Conservation (phyloP, 1,140 invertebrate genomes). For the Prorops nasuta region DNA sequence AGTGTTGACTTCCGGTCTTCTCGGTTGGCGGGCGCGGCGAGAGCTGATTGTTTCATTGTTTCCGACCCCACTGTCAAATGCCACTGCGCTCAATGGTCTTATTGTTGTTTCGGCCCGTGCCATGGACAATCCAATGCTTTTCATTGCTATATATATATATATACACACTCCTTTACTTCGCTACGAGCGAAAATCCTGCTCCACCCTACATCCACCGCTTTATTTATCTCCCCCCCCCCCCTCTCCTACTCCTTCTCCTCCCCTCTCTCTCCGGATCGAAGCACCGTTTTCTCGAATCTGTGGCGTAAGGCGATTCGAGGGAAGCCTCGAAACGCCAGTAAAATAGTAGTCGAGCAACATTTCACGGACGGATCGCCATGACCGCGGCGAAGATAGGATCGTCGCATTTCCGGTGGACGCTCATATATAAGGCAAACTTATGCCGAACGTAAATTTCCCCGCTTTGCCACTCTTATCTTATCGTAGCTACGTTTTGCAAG, state of each 20-base stretch:
- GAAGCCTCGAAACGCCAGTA: too few species aligned
- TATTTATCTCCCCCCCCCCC: too few species aligned
- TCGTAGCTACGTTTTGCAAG: conserved; percentile 45
- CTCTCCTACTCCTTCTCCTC: too few species aligned
- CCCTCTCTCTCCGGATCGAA: too few species aligned
- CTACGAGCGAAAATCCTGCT: too few species aligned
- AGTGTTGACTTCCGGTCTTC: conserved; percentile 49
- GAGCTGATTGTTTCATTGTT: conserved; percentile 55
- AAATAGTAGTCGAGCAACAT: conserved; percentile 30
- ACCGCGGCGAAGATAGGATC: conserved; percentile 45
- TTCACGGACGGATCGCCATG: conserved; percentile 28
- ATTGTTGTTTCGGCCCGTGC: conserved; percentile 49
- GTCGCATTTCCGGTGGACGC: conserved; percentile 57
- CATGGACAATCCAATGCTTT: conserved; percentile 39
- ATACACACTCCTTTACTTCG: too few species aligned
- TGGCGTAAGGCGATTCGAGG: too few species aligned
- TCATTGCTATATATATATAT: too few species aligned
- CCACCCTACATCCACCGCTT: too few species aligned
- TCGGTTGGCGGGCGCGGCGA: conserved; percentile 24
- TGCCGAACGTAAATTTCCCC: conserved; percentile 51
- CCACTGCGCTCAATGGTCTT: conserved; percentile 44
- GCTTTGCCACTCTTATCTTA: conserved; percentile 45
- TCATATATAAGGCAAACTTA: conserved; percentile 54
- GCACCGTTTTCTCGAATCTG: too few species aligned
- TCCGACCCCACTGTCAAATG: conserved; percentile 52